These are phyloP conservation scores for Cetoscarus ocellatus DNA, from an alignment of 2,797 vertebrate genomes.

Conservation along the genomic window DNA sequence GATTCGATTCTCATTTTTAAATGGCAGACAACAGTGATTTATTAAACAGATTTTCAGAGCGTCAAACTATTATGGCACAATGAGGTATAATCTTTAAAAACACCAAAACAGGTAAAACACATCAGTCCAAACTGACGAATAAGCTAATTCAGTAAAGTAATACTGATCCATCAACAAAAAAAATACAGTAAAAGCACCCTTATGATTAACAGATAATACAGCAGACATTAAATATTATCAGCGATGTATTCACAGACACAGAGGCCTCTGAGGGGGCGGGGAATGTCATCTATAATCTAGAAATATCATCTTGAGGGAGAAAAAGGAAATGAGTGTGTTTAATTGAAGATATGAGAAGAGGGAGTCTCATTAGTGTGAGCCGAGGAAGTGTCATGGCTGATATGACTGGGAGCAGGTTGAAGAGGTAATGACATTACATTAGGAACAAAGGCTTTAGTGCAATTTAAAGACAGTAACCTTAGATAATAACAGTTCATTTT, in stretches of 20 bases:
- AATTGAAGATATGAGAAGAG: slow-evolving; percentile 70
- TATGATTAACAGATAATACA: slow-evolving; percentile 35
- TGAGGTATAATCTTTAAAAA: slow-evolving; percentile 23
- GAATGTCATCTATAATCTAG: slow-evolving; percentile 71
- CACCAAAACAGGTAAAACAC: slow-evolving; percentile 41
- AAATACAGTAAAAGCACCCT: slow-evolving; percentile 35
- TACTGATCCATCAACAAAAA: slow-evolving; percentile 35
- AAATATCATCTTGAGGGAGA: slow-evolving; percentile 66
- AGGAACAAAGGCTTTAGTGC: slow-evolving; percentile 48
- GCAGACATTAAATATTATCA: slow-evolving; percentile 47
- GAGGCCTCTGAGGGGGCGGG: slow-evolving; percentile 45
- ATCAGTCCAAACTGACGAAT: slow-evolving; percentile 13
- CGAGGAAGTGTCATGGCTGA: slow-evolving; percentile 56
- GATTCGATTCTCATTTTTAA: background rate
- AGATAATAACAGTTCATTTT: slow-evolving; percentile 27
- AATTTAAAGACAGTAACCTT: slow-evolving; percentile 36
- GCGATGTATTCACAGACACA: slow-evolving; percentile 42
- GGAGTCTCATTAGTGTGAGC: slow-evolving; percentile 62
- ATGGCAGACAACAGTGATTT: slow-evolving; percentile 22
- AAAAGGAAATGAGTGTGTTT: slow-evolving; percentile 72
- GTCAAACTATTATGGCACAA: slow-evolving; percentile 40
- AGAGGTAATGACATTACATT: slow-evolving; percentile 43
- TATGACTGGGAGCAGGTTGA: slow-evolving; percentile 48
- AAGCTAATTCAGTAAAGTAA: slow-evolving; percentile 34
- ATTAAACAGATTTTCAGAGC: slow-evolving; percentile 35